Conservation (phyloP, 2,113 vertebrate species). For the Tragulus kanchil region DNA sequence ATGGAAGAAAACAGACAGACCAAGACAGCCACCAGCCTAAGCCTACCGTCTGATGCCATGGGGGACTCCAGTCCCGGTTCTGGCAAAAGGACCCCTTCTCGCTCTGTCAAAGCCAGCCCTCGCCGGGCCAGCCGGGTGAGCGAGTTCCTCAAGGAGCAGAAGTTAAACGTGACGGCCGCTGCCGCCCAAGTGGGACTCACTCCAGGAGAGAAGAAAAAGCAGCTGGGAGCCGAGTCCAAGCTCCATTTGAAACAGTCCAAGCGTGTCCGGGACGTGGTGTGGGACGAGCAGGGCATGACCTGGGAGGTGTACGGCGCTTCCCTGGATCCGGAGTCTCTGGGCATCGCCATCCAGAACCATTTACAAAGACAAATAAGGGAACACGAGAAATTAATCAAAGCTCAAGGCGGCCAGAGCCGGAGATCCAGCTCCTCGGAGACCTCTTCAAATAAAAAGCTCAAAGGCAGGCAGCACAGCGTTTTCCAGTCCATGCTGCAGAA, state of each 20-base stretch:
- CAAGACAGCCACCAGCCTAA: slow-evolving; percentile 63
- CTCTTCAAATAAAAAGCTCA: slow-evolving; percentile 92
- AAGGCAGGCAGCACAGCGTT: slow-evolving; percentile 93
- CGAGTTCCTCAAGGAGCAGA: slow-evolving; percentile 76
- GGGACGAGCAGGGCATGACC: slow-evolving; percentile 99
- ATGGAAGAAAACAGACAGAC: neutral
- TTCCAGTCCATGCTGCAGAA: slow-evolving; percentile 97
- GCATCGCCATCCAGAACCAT: slow-evolving; percentile 98
- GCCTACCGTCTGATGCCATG: slow-evolving; percentile 71
- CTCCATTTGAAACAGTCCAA: slow-evolving; percentile 89
- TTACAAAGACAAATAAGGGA: slow-evolving; percentile 98
- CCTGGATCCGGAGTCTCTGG: slow-evolving; percentile 96
- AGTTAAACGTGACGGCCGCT: slow-evolving; percentile 64
- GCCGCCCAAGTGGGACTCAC: slow-evolving; percentile 78
- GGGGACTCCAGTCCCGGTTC: slow-evolving; percentile 62
- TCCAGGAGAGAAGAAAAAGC: slow-evolving; percentile 82
- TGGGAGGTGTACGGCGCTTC: slow-evolving; percentile 99
- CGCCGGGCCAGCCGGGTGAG: slow-evolving; percentile 78
- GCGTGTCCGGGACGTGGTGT: slow-evolving; percentile 94
- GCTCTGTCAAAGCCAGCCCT: slow-evolving; percentile 74
- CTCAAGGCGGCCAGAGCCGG: slow-evolving; percentile 88
- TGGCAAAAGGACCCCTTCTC: slow-evolving; percentile 67
- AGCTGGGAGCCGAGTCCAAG: slow-evolving; percentile 82
- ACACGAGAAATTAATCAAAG: slow-evolving; percentile 93
- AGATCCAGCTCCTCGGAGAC: slow-evolving; percentile 94